A percentile compares a stretch with the other conserved stretches of the same genome.
These are phyloP conservation scores for Enteromius anoplus DNA, from an alignment of 2,797 vertebrate genomes.

Conservation along the genomic window DNA sequence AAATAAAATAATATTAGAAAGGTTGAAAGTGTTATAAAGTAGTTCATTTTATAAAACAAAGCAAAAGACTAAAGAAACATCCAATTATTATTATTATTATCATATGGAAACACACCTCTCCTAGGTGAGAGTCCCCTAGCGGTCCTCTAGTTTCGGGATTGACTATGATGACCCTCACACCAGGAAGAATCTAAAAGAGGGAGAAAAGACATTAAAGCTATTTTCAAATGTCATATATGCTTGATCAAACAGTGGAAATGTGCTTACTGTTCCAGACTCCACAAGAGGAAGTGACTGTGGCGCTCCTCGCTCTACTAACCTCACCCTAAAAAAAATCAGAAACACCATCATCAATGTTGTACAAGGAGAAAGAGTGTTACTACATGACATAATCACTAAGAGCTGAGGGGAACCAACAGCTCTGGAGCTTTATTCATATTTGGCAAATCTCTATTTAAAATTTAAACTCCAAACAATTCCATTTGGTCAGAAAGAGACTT, in stretches of 20 bases:
- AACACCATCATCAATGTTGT: conserved; percentile 11
- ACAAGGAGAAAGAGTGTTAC: not conserved
- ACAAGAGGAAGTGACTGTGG: conserved; percentile 96
- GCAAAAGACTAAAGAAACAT: not conserved
- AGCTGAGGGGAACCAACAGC: not conserved
- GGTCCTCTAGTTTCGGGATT: conserved; percentile 97
- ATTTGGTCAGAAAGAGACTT: not conserved
- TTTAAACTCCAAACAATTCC: not conserved
- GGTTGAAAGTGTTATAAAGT: not conserved
- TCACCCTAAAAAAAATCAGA: conserved; percentile 79
- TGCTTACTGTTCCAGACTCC: conserved; percentile 94
- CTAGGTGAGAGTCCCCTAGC: conserved; percentile 95
- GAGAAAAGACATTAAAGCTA: not conserved
- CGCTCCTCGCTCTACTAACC: conserved; percentile 96
- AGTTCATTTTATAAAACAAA: not conserved
- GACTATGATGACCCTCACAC: conserved; percentile 96
- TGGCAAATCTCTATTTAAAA: not conserved
- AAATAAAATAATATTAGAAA: not conserved
- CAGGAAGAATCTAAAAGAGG: conserved; percentile 87
- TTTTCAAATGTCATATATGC: not conserved
- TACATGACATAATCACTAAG: not conserved
- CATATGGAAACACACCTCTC: conserved; percentile 81
- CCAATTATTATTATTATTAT: not conserved
- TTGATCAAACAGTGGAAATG: conserved; percentile 3
- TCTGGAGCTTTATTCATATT: not conserved